Evolutionary conservation across 2,888 invertebrate species (phyloP), one percentile per base, ranked within the genome.

Genomic region (Neoascia interrupta): DNA sequence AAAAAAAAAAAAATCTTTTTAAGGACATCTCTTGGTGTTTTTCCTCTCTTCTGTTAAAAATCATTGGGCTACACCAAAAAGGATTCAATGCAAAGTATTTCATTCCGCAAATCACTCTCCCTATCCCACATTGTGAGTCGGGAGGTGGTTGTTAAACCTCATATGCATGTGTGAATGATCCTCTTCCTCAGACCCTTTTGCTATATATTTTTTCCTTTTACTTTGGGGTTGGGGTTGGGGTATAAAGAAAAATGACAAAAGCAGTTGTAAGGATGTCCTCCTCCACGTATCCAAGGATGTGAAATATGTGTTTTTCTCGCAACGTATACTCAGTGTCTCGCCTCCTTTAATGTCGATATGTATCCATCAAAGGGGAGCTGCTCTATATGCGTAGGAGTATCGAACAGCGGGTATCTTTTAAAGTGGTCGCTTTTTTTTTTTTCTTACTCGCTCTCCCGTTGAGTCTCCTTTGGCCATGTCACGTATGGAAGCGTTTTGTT

Each of bases 391-490:
- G 69, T 70, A 53, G 53, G 60, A 70, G 69, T 70, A 70, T 70
- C 45, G 69, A 70, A 70, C 60, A 53, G 69, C 43, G 69, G 69
- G 53, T 70, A 70, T 70, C 69, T 61, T 54, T 61, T 70, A 60
- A 61, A 70, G 69, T 70, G 69, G 69, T 70, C 69, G 69, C 69
- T 28, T 70, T n/a, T n/a, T n/a, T n/a, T n/a, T n/a, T n/a, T n/a
- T 51, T 15, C 58, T 43, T 49, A 37, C 39, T 68, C 69, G 13
- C 34, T 39, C 23, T 54, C 34, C 18, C 11, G 8, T 19, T 41
- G 51, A 23, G 63, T 54, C 43, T 64, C 53, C 64, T 64, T 37
- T 66, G 66, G 66, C 47, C 56, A 47, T 56, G 66, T 56, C 54
- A 66, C 56, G 54, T 56, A 47, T 53, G 53, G 28, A 63, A 51